Conservation (phyloP, 2,797 vertebrate genomes). For the Coilia nasus region DNA sequence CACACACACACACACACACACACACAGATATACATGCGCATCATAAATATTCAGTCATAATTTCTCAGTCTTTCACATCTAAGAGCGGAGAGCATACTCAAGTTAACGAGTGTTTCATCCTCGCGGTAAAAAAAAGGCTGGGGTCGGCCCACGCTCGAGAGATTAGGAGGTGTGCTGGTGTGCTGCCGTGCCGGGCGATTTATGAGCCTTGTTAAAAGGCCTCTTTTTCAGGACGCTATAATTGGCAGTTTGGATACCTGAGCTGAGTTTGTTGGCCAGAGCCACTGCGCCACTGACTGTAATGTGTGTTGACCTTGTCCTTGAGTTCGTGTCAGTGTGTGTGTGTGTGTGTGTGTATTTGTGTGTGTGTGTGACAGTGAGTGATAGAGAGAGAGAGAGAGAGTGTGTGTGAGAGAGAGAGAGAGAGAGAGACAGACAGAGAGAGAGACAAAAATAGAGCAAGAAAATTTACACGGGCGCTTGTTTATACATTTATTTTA, state of each 20-base stretch:
- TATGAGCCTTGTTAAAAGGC: slow-evolving; percentile 44
- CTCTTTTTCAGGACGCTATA: slow-evolving; percentile 24
- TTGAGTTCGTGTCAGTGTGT: not conserved
- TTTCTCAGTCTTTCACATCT: slow-evolving; percentile 8
- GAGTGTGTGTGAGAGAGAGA: not conserved
- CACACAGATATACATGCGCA: slow-evolving; percentile 12
- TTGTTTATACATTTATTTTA: too few species aligned
- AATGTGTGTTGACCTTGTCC: slow-evolving; percentile 26
- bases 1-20: slow-evolving; percentile 6
- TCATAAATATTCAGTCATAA: not conserved
- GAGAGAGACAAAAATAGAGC: not conserved
- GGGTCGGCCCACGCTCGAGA: not conserved
- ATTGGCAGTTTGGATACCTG: slow-evolving; percentile 27
- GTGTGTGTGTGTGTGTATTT: slow-evolving; percentile 13
- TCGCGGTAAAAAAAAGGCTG: slow-evolving; percentile 33
- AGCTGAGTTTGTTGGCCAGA: slow-evolving; percentile 4
- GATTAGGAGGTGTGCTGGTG: slow-evolving; percentile 24
- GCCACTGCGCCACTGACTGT: not conserved
- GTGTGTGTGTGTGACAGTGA: slow-evolving; percentile 22
- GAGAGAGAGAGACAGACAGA: too few species aligned
- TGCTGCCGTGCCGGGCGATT: slow-evolving; percentile 31
- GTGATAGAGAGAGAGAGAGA: too few species aligned
- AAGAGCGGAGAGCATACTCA: not conserved
- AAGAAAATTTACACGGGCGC: not conserved
- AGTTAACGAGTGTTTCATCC: slow-evolving; percentile 41